Percentiles rank a stretch among this genome's conserved stretches.
Conservation (phyloP, 1,140 invertebrate genomes). For the Diplogasteroides magnus region DNA sequence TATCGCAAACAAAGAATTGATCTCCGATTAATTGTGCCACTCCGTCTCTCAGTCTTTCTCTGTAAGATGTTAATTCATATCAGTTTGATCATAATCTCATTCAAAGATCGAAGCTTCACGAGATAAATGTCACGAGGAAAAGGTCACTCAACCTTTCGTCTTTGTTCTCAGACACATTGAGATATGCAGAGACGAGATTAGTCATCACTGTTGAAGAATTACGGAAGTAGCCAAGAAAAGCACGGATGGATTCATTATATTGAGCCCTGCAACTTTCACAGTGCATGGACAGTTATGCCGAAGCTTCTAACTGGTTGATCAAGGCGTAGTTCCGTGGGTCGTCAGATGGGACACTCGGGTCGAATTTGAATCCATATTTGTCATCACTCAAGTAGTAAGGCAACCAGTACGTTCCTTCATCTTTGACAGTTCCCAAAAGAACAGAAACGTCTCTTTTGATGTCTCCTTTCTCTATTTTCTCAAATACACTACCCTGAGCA, state of each 20-base stretch:
- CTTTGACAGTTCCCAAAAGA: conserved; percentile 82
- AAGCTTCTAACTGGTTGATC: conserved; percentile 40
- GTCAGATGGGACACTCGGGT: conserved; percentile 63
- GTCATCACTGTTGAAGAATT: conserved; percentile 47
- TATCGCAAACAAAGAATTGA: conserved; percentile 88
- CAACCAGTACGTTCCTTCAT: conserved; percentile 69
- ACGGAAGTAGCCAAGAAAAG: conserved; percentile 53
- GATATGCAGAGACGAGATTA: conserved; percentile 51
- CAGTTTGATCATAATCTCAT: too few species aligned
- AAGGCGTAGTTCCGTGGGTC: conserved; percentile 44
- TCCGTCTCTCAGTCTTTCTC: conserved; percentile 43
- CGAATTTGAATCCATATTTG: conserved; percentile 81
- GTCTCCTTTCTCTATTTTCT: conserved; percentile 38
- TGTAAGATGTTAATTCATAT: conserved; percentile 2
- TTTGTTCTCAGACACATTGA: conserved; percentile 34
- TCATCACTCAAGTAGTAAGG: conserved; percentile 41
- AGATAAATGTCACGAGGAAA: neutral
- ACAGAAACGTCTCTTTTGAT: conserved; percentile 64
- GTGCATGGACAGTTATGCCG: conserved; percentile 14
- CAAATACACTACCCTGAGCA: conserved; percentile 49
- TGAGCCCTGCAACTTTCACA: conserved; percentile 33
- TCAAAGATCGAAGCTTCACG: too few species aligned
- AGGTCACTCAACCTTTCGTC: conserved; percentile 21
- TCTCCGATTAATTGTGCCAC: conserved; percentile 74
- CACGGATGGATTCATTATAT: conserved; percentile 46